A percentile compares a stretch with the other conserved stretches of the same genome.
phyloP scores from a whole-genome alignment of 2,888 invertebrate species.

The Cecidostiba fungosa region DNA sequence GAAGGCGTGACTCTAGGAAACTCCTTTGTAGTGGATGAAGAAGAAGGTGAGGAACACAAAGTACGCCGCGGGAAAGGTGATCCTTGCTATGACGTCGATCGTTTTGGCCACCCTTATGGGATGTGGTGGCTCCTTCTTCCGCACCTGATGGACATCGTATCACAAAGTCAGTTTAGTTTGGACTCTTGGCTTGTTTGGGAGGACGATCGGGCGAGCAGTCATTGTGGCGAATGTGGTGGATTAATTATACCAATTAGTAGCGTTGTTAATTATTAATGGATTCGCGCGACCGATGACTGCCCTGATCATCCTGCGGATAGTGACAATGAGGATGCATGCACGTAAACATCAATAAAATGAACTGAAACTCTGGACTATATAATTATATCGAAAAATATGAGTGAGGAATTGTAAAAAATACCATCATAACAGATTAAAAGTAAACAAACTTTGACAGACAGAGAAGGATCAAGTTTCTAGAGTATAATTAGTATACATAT shows the following conservation, averaged over 20 bases:
- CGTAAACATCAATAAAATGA: not conserved
- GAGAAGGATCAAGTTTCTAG: not conserved
- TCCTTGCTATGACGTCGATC: conserved; percentile 96
- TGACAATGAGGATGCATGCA: conserved; percentile 6
- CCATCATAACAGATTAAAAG: not conserved
- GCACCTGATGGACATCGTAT: conserved; percentile 83
- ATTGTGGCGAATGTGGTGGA: too few species aligned
- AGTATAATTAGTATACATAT: not conserved
- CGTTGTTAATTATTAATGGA: not conserved
- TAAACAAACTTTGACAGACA: not conserved
- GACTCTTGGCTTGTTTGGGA: not conserved
- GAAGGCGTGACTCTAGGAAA: conserved; percentile 82
- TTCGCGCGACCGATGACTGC: not conserved
- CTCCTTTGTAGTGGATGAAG: conserved; percentile 96
- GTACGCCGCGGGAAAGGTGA: conserved; percentile 96
- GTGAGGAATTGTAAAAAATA: not conserved
- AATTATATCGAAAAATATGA: not conserved
- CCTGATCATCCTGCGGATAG: not conserved
- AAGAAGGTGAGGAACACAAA: conserved; percentile 96
- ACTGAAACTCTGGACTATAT: not conserved
- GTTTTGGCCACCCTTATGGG: conserved; percentile 96
- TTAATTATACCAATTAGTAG: not conserved
- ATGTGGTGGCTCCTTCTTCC: conserved; percentile 95
- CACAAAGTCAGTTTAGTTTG: not conserved
- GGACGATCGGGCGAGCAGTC: not conserved